phyloP scores from a whole-genome alignment of 1,140 invertebrate genomes.

The Acromyrmex echinatior region DNA sequence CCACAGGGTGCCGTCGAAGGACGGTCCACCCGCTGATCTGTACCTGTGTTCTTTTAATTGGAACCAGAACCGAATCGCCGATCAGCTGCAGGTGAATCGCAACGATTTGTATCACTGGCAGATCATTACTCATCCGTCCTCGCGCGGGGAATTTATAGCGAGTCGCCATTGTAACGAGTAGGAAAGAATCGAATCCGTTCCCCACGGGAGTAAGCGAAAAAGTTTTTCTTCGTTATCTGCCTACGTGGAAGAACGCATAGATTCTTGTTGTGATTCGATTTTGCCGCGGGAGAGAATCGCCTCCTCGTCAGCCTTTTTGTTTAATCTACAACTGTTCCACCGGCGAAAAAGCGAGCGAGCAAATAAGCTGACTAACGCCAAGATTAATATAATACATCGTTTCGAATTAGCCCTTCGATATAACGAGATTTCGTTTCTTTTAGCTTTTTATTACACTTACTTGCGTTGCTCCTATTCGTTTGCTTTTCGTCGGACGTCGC shows the following conservation, averaged over 20 bases:
- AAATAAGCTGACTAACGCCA: constrained; percentile 61
- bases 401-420: constrained; percentile 55
- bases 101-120: constrained; percentile 85
- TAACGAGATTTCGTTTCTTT: constrained; percentile 44
- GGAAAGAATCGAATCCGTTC: constrained; percentile 48
- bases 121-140: constrained; percentile 84
- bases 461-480: constrained; percentile 22
- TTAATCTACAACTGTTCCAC: constrained; percentile 56
- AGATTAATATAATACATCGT: constrained; percentile 60
- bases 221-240: constrained; percentile 69
- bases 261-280: constrained; percentile 21
- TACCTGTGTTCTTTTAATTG: constrained; percentile 85
- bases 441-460: neutral
- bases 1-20: constrained; percentile 67
- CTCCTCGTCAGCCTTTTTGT: constrained; percentile 42
- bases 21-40: constrained; percentile 81
- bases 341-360: constrained; percentile 14
- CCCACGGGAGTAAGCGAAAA: constrained; percentile 18
- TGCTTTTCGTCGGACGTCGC: constrained; percentile 31
- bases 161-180: constrained; percentile 54
- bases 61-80: constrained; percentile 81
- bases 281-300: constrained; percentile 44
- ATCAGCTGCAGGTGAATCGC: constrained; percentile 84
- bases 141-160: constrained; percentile 58
- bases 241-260: neutral